Conservation (phyloP, 1,140 invertebrate genomes). For the Conopomorpha cramerella region DNA sequence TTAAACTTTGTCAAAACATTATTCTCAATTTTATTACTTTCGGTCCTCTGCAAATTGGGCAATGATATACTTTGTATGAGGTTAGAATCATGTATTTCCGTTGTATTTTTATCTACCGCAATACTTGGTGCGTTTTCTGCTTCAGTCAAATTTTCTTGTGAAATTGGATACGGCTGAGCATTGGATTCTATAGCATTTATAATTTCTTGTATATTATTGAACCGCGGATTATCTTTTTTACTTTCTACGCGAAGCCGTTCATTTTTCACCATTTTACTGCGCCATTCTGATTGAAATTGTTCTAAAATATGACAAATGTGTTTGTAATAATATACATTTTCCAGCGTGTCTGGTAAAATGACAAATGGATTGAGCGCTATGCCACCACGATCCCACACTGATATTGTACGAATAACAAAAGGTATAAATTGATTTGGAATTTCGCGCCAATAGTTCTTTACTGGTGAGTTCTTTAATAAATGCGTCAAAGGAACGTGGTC, state of each 20-base stretch:
- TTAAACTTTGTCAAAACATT: not conserved
- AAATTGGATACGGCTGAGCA: conserved; percentile 8
- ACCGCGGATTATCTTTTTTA: conserved; percentile 14
- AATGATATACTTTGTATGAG: no score
- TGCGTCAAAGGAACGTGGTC: conserved; percentile 18
- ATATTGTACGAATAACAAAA: conserved; percentile 30
- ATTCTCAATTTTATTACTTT: not conserved
- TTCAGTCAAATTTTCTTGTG: conserved; percentile 19
- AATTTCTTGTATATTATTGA: conserved; percentile 48
- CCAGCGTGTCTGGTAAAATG: conserved; percentile 26
- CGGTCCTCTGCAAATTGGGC: no score
- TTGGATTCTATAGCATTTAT: conserved; percentile 28
- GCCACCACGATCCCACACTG: conserved; percentile 46
- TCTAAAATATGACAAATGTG: conserved; percentile 19
- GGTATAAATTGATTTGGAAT: conserved; percentile 23
- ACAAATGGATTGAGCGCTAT: conserved; percentile 30
- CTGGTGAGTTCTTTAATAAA: conserved; percentile 27
- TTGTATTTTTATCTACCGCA: not conserved
- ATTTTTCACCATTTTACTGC: conserved; percentile 5
- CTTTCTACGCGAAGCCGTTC: conserved; percentile 2
- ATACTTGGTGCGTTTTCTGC: conserved; percentile 16
- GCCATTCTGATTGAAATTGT: conserved; percentile 6
- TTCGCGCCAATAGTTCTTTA: conserved; percentile 24
- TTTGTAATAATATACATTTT: no score
- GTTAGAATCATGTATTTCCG: not conserved